These are phyloP conservation scores for Ennomos quercinarius DNA, from an alignment of 2,888 invertebrate genomes.

Conservation along the genomic window DNA sequence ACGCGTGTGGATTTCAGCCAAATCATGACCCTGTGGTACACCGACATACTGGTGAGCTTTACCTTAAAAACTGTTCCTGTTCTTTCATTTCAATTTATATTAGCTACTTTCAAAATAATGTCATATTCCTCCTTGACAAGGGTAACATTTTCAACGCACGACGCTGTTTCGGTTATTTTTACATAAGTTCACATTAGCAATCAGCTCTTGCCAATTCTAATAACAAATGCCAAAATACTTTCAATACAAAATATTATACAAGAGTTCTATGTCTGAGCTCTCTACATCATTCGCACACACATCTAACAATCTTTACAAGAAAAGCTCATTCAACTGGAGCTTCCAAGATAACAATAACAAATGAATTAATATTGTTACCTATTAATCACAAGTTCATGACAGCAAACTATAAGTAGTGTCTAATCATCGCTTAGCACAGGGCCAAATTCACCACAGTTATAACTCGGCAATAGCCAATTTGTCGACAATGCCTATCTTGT, in stretches of 20 bases:
- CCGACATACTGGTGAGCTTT: slow-evolving; percentile 79
- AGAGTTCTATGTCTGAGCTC: too few relatives aligned
- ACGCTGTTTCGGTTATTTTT: slow-evolving; percentile 23
- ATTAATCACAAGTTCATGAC: too few relatives aligned
- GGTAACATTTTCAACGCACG: background rate
- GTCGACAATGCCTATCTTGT: slow-evolving; percentile 1
- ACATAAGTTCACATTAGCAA: slow-evolving; percentile 23
- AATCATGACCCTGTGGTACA: slow-evolving; percentile 83
- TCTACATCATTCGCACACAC: too few relatives aligned
- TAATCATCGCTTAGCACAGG: background rate
- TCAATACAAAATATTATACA: background rate
- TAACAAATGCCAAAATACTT: slow-evolving; percentile 22
- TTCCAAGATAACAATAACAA: background rate
- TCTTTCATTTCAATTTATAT: slow-evolving; percentile 7
- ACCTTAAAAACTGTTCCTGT: slow-evolving; percentile 13
- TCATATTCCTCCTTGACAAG: background rate
- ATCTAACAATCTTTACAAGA: background rate
- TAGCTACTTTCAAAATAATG: background rate
- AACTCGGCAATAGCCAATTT: background rate
- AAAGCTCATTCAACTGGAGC: slow-evolving; percentile 1
- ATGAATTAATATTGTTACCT: too few relatives aligned
- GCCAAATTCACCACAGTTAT: background rate
- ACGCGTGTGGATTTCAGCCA: slow-evolving; percentile 78
- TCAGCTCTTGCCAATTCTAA: slow-evolving; percentile 23
- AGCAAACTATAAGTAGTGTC: too few relatives aligned